Evolutionary conservation across 1,140 invertebrate genomes (phyloP).

Genomic region (Subanguina moxae): DNA sequence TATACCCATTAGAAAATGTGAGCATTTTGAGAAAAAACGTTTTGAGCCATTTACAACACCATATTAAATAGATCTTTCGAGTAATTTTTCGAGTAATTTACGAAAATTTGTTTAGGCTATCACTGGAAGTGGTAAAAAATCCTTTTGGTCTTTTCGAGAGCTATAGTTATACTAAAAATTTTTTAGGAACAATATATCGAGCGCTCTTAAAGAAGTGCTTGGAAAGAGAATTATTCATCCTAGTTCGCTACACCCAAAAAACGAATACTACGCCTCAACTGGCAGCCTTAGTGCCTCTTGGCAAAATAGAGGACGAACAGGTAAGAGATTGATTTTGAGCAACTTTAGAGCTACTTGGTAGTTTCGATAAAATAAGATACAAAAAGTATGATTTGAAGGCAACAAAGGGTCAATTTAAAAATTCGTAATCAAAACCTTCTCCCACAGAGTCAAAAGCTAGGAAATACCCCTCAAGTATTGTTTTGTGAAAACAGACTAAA

Average conservation of each 20-base stretch:
- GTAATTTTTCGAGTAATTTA: neutral
- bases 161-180: neutral
- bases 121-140: slow-evolving; percentile 1
- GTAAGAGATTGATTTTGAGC: too few species aligned
- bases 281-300: slow-evolving; percentile 28
- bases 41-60: too few species aligned
- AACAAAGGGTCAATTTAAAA: too few species aligned
- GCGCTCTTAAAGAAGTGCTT: slow-evolving; percentile 28
- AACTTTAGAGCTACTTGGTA: too few species aligned
- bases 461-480: too few species aligned
- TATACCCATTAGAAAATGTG: slow-evolving; percentile 37
- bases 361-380: too few species aligned
- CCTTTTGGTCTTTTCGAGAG: too few species aligned
- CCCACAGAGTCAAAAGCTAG: too few species aligned
- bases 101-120: neutral
- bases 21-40: slow-evolving; percentile 8
- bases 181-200: slow-evolving; percentile 25
- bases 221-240: slow-evolving; percentile 33
- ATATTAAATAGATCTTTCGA: too few species aligned
- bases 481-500: too few species aligned
- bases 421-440: too few species aligned
- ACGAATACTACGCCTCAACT: slow-evolving; percentile 33
- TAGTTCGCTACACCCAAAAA: slow-evolving; percentile 28
- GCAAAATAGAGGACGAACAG: neutral
- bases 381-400: too few species aligned